Base-by-base conservation (phyloP, 2,797 vertebrate species). In the Agapornis canus region DNA sequence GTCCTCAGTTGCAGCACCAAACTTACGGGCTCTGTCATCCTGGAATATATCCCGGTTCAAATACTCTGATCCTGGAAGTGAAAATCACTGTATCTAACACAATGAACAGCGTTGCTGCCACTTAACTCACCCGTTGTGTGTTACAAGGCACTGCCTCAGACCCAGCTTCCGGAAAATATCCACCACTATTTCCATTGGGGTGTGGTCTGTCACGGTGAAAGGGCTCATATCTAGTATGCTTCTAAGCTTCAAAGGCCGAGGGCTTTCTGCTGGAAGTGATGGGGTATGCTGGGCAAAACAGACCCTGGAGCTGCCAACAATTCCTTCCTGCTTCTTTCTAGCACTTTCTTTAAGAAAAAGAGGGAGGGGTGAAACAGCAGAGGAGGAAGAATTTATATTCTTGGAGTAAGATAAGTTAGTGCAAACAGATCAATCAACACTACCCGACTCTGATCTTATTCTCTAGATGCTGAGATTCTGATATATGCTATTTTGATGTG, bases 151-250 rank as follows among this genome's bases (percentile, higher is more conserved):
- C 98, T 99, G 99, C 95, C 99, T 99, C 97, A 99, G 98, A 14
- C 99, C 99, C 89, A 99, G 97, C 97, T 99, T 99, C 43, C 99
- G 98, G 98, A 99, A 99, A 96, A 99, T 99, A 97, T 99, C 99
- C 97, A 99, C 99, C 97, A 99, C 99, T 22, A 99, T 99, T 98
- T 99, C 99, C 99, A 99, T 99, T 37, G 99, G 99, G 4, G 99
- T 99, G 98, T 99, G 99, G 98, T 99, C 99, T 9, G 99, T 99
- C 97, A 99, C 99, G 14, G 99, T 99, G 97, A 99, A 99, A 69
- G 99, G 99, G 96, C 99, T 99, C 99, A 99, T 99, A 96, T 99
- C 99, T 85, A 99, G 98, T 95, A 99, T 99, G 97, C 99, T 99
- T 97, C 99, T 98, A 27, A 99, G 98, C 89, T 99, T 99, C 95